A percentile compares a stretch with the other conserved stretches of the same genome.
phyloP scores from a whole-genome alignment of 2,113 vertebrate genomes.

The Vanacampus margaritifer region DNA sequence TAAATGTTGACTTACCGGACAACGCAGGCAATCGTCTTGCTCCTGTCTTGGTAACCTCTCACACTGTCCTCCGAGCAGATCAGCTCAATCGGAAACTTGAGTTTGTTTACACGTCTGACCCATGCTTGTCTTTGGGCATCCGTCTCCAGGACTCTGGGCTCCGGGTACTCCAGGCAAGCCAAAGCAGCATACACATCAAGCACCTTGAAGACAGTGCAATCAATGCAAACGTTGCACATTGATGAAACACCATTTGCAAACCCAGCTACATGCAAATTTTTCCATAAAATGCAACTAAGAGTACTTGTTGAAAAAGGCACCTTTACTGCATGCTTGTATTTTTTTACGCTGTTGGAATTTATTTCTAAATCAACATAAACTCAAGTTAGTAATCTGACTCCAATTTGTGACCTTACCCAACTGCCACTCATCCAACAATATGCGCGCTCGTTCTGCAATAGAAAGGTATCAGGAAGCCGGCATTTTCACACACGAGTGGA shows the following conservation, averaged over 20 bases:
- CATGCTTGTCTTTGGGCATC: constrained; percentile 64
- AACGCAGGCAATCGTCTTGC: constrained; percentile 47
- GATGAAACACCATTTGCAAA: neutral
- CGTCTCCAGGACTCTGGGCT: constrained; percentile 50
- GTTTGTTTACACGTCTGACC: constrained; percentile 81
- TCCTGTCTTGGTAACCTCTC: constrained; percentile 35
- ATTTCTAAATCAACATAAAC: too few species aligned
- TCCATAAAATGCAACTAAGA: too few species aligned
- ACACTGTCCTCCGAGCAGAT: constrained; percentile 76
- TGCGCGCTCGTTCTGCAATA: too few species aligned
- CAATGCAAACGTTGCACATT: neutral
- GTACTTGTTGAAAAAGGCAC: too few species aligned
- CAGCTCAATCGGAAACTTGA: constrained; percentile 83
- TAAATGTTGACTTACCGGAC: constrained; percentile 64
- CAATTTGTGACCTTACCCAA: too few species aligned
- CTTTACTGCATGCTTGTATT: too few species aligned
- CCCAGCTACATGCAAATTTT: neutral
- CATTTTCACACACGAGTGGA: too few species aligned
- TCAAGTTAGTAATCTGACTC: too few species aligned
- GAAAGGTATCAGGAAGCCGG: too few species aligned
- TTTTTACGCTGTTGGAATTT: too few species aligned
- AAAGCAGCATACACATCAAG: constrained; percentile 80
- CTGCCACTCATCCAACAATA: too few species aligned
- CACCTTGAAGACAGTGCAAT: constrained; percentile 57
- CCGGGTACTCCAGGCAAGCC: constrained; percentile 80